Evolutionary conservation across 2,888 invertebrate species (phyloP), one percentile per base, ranked within the genome.

Genomic region (Mythimna impura): DNA sequence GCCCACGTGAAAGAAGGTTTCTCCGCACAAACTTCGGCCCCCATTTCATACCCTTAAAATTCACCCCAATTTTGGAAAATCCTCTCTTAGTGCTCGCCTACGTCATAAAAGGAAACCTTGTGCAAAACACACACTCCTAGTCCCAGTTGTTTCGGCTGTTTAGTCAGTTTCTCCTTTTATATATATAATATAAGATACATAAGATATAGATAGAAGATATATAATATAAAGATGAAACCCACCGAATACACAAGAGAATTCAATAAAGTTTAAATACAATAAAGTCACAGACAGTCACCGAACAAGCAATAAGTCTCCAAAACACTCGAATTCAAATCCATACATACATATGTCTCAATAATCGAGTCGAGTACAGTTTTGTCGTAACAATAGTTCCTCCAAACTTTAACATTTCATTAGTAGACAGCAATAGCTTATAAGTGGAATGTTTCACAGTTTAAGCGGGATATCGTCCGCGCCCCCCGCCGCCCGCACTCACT

Each of bases 371-470:
- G 64, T 57, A 70, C 73, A 75, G 78, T 77, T 81, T 82, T 80
- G 79, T 82, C 82, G 84, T 82, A 82, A 86, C 82, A 87, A 81
- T 83, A 83, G 80, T 86, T 81, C 72, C 81, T 71, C 78, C 76
- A 88, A 89, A 89, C 85, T 87, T 89, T 78, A 89, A 89, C 83
- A 89, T 90, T 90, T 88, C 87, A 91, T 91, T 90, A 91, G 84
- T 86, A 89, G 85, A 79, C 79, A 86, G 90, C 86, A 88, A 90
- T 89, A 88, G 89, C 87, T 89, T 90, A 89, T 89, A 89, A 90
- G 89, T 89, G 89, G 87, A 86, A 89, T 89, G 91, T 92, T 90
- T 90, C 90, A 88, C 90, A 91, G 92, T 92, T 91, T 89, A 91
- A 90, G 89, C 88, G 89, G 83, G 86, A 88, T 87, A 88, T 89